These are phyloP conservation scores for Synanthedon myopaeformis DNA, from an alignment of 2,888 invertebrate species.

Conservation along the genomic window DNA sequence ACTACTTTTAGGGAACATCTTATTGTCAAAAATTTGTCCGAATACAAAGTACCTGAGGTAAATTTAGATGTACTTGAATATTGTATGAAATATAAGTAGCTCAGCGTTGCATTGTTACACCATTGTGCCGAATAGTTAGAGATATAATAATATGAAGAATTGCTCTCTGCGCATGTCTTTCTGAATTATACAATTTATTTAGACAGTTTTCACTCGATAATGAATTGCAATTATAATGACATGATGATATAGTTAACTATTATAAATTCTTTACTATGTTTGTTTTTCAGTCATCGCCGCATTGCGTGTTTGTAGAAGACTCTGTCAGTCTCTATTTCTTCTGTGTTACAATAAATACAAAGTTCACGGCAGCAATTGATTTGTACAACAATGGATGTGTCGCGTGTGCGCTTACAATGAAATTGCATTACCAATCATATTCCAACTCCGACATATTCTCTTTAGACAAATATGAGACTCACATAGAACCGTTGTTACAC, in stretches of 20 bases:
- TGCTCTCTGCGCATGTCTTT: too few relatives aligned
- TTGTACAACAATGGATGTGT: constrained; percentile 61
- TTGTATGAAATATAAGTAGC: too few relatives aligned
- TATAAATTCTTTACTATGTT: background rate
- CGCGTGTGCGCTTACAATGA: constrained; percentile 45
- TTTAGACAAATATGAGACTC: constrained; percentile 49
- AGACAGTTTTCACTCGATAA: background rate
- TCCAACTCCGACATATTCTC: constrained; percentile 40
- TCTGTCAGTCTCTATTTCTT: constrained; percentile 54
- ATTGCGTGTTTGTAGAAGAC: constrained; percentile 58
- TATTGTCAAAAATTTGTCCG: constrained; percentile 61
- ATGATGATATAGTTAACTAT: background rate
- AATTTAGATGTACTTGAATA: background rate
- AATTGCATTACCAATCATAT: constrained; percentile 44
- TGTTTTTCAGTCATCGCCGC: constrained; percentile 46
- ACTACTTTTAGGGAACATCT: constrained; percentile 72
- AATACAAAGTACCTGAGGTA: constrained; percentile 64
- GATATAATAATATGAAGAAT: too few relatives aligned
- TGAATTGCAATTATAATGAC: background rate
- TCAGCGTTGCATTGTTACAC: too few relatives aligned
- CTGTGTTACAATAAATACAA: constrained; percentile 46
- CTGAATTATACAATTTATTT: too few relatives aligned
- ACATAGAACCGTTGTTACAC: constrained; percentile 54
- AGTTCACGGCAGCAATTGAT: constrained; percentile 37
- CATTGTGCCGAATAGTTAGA: background rate